These are phyloP conservation scores for Meiosimyza decipiens DNA, from an alignment of 2,888 invertebrate species.

Conservation along the genomic window DNA sequence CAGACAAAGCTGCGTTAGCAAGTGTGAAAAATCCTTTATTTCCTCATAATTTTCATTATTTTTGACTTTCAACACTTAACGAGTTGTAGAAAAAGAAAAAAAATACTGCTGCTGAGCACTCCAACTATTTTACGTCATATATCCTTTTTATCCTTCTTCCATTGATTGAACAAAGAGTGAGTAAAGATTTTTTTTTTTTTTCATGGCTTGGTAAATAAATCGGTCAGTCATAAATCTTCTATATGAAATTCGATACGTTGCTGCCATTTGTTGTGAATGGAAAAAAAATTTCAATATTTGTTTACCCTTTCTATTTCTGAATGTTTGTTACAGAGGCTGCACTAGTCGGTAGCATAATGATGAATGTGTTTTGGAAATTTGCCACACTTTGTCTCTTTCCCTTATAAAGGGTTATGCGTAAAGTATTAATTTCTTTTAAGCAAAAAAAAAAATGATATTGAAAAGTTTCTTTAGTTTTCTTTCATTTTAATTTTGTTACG, in stretches of 20 bases:
- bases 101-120: background rate
- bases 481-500: too few species aligned
- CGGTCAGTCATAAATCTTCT: slow-evolving; percentile 61
- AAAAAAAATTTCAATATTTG: background rate
- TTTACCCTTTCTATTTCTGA: background rate
- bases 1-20: background rate
- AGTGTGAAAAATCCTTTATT: background rate
- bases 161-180: background rate
- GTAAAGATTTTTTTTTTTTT: too few species aligned
- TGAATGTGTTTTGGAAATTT: slow-evolving; percentile 17
- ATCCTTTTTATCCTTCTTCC: slow-evolving; percentile 2
- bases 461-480: too few species aligned
- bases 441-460: too few species aligned
- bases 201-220: slow-evolving; percentile 55
- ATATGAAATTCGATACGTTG: slow-evolving; percentile 62
- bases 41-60: background rate
- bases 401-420: background rate
- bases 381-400: slow-evolving; percentile 3
- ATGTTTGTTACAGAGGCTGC: background rate
- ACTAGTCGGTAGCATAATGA: slow-evolving; percentile 6
- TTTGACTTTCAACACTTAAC: slow-evolving; percentile 1
- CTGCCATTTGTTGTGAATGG: background rate
- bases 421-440: background rate
- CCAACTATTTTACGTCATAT: background rate
- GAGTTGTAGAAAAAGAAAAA: background rate